Base-by-base conservation (phyloP, 2,888 invertebrate genomes). In the Drosophila demipolita region DNA sequence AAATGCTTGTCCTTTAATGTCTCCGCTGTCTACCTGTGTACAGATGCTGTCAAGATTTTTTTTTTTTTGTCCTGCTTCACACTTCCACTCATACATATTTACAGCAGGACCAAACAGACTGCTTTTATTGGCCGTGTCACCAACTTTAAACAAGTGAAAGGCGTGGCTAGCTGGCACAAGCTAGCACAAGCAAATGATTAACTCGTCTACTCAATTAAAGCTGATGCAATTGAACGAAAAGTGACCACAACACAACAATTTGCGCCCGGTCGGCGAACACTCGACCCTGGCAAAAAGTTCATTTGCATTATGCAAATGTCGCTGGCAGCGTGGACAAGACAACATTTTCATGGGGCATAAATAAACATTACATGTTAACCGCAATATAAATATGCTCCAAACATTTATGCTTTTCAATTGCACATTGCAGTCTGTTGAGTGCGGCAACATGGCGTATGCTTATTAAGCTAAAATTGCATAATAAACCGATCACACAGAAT, bases 231-330 rank as follows among this genome's bases (percentile, higher is more conserved):
- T 66, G 69, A 67, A 74, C 57, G 29, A 52, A 62, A 57, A 69
- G 45, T 69, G 50, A 63, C 59, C 62, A 42, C 59, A 50, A 50
- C 53, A 66, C 35, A 66, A 58, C 50, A 40, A 62, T 61, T 73
- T 73, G 48, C 38, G 40, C 29, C 11, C 42, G 32, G 12, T 60
- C 49, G 48, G 40, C 57, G 57, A 48, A 26, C 48, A 49, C 32
- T 62, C 52, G 52, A 52, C 59, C 40, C 45, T 33, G 4, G 23
- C 32, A 58, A 68, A 72, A 67, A 66, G 52, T 65, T 69, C 48
- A 87, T 87, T 79, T 82, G 55, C 78, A 86, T 87, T 83, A 87
- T 86, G 87, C 74, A 85, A 87, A 87, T 79, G 66, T 23, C 29
- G 26, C 52, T 63, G 55, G 59, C 67, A 55, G 52, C 60, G 62